Evolutionary conservation across 1,140 invertebrate genomes (phyloP).

Genomic region (Thalassaphorura encarpata): DNA sequence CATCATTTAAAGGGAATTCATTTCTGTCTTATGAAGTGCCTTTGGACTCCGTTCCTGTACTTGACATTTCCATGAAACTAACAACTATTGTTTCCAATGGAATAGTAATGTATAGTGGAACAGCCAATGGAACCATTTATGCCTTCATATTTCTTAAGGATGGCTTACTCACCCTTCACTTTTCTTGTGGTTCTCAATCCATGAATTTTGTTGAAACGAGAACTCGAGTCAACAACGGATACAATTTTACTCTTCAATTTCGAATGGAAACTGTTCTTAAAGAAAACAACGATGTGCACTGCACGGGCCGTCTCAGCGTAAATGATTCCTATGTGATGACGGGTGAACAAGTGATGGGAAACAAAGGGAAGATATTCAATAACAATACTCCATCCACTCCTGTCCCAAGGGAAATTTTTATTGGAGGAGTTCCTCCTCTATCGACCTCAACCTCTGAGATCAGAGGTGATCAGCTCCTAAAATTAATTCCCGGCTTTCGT

Average conservation of each 20-base stretch:
- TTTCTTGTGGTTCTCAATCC: slow-evolving; percentile 31
- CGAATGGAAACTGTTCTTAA: slow-evolving; percentile 18
- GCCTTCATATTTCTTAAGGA: slow-evolving; percentile 25
- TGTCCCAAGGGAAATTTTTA: slow-evolving; percentile 13
- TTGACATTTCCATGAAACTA: slow-evolving; percentile 14
- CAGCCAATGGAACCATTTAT: slow-evolving; percentile 12
- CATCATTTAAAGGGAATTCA: slow-evolving; percentile 26
- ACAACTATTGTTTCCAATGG: slow-evolving; percentile 28
- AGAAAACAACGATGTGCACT: slow-evolving; percentile 13
- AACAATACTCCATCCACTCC: slow-evolving; percentile 2
- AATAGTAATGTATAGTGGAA: slow-evolving; percentile 16
- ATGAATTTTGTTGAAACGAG: slow-evolving; percentile 32
- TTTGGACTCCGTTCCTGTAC: background rate
- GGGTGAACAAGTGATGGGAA: slow-evolving; percentile 28
- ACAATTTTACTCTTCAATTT: slow-evolving; percentile 31
- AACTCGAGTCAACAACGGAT: slow-evolving; percentile 30
- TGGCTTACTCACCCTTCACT: slow-evolving; percentile 27
- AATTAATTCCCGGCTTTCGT: slow-evolving; percentile 25
- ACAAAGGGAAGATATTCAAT: background rate
- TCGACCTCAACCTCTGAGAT: background rate
- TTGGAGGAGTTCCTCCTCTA: slow-evolving; percentile 19
- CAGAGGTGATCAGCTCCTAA: slow-evolving; percentile 19
- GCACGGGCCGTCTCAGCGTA: slow-evolving; percentile 23
- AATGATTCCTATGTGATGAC: slow-evolving; percentile 30
- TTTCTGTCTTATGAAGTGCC: slow-evolving; percentile 24